Percentiles rank a stretch among this genome's conserved stretches.
phyloP scores from a whole-genome alignment of 2,797 vertebrate genomes.

The Dendrocincla tyrannina region DNA sequence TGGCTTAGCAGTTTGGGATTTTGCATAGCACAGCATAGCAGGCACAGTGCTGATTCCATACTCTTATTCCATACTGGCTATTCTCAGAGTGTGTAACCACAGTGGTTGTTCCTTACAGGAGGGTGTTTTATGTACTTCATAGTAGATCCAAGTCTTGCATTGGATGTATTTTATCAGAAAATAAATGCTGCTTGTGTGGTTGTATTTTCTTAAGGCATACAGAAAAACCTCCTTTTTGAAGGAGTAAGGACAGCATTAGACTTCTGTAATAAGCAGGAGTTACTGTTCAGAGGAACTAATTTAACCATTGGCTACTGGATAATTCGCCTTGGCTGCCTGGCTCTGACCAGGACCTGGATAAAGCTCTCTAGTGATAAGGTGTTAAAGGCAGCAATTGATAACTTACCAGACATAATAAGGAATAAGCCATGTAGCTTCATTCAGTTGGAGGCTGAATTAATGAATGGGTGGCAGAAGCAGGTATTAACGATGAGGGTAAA shows the following conservation, averaged over 20 bases:
- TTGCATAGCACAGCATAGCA: rapidly evolving
- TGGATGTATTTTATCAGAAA: not conserved
- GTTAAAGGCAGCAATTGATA: not conserved
- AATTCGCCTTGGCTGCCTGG: not conserved
- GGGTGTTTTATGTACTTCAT: not conserved
- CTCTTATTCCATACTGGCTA: not conserved
- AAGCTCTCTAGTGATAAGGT: not conserved
- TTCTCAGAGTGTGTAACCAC: not conserved
- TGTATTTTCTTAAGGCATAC: not conserved
- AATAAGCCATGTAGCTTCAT: not conserved
- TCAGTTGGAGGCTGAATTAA: not conserved
- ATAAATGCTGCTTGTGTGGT: not conserved
- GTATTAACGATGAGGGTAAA: not conserved
- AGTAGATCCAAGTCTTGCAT: not conserved
- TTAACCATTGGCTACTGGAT: not conserved
- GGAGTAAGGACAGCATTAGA: not conserved
- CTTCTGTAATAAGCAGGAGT: not conserved
- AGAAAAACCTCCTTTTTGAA: not conserved
- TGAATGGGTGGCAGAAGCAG: not conserved
- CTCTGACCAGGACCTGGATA: not conserved
- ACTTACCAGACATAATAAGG: not conserved
- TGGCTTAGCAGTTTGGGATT: no score
- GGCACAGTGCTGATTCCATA: not conserved
- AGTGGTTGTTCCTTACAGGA: not conserved
- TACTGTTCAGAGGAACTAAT: not conserved